Conservation (phyloP, 92 coral and sea anemone species). For the Blastomussa wellsi region DNA sequence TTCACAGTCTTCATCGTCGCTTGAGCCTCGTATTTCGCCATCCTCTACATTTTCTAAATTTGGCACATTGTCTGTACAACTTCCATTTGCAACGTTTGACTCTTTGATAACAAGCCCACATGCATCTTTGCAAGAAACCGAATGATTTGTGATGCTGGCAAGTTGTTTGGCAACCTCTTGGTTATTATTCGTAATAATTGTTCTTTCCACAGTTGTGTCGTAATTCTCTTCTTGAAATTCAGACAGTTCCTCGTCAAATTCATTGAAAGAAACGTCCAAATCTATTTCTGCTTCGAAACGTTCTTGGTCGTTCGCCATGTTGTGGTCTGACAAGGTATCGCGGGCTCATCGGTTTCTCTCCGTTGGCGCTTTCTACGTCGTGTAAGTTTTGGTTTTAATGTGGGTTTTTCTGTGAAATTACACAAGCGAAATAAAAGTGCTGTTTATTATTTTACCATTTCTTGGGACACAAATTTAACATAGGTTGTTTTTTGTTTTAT, state of each 20-base stretch:
- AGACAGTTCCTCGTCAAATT: conserved; percentile 74
- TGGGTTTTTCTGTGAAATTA: background rate
- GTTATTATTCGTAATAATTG: background rate
- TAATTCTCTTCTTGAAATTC: background rate
- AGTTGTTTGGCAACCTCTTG: background rate
- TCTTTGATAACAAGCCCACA: background rate
- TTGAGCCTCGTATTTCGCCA: conserved; percentile 27
- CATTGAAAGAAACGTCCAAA: conserved; percentile 74
- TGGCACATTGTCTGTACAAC: background rate
- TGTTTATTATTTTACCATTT: background rate
- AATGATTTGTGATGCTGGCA: background rate
- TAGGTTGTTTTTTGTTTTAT: background rate
- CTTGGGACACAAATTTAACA: background rate
- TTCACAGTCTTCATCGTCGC: conserved; percentile 22
- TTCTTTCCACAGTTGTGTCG: background rate
- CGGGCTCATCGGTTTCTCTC: conserved; percentile 14
- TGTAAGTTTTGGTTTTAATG: background rate
- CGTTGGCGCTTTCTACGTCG: background rate
- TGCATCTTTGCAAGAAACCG: background rate
- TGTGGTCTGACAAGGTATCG: background rate
- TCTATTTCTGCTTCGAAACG: conserved; percentile 58
- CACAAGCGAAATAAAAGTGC: background rate
- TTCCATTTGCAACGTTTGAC: background rate
- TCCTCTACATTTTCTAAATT: conserved; percentile 10
- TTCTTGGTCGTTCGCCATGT: conserved; percentile 63